Evolutionary conservation across 2,888 invertebrate genomes (phyloP).

Genomic region (Melipona beecheii): DNA sequence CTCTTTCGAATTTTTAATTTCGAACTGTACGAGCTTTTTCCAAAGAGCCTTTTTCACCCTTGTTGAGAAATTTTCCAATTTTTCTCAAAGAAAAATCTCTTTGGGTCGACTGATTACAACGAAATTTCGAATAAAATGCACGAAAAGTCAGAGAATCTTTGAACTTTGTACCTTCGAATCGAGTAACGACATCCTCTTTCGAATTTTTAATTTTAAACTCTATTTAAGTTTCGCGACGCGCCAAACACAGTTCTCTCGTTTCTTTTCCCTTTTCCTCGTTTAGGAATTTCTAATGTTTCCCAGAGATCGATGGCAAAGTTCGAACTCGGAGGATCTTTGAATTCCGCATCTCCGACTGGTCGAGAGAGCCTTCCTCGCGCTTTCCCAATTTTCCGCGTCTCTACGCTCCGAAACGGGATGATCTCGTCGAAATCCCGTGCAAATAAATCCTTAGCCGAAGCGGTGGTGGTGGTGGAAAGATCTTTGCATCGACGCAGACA

Average conservation of each 20-base stretch:
- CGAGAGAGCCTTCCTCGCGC: background rate
- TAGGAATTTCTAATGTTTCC: background rate
- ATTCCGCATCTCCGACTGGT: too few relatives aligned
- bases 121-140: too few relatives aligned
- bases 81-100: background rate
- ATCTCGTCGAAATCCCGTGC: background rate
- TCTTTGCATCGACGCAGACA: background rate
- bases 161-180: slow-evolving; percentile 5
- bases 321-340: too few relatives aligned
- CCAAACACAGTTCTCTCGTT: background rate
- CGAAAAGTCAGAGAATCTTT: too few relatives aligned
- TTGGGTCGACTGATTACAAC: background rate
- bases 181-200: slow-evolving; percentile 53
- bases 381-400: background rate
- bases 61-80: too few relatives aligned
- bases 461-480: slow-evolving; percentile 2
- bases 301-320: too few relatives aligned
- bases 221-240: background rate
- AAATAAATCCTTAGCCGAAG: background rate
- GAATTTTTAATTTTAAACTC: slow-evolving; percentile 51
- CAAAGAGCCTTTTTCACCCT: too few relatives aligned
- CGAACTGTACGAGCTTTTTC: slow-evolving; percentile 39
- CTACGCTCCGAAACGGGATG: background rate
- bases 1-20: slow-evolving; percentile 48
- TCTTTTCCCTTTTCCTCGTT: too few relatives aligned